These are phyloP conservation scores for Plutomurus gul DNA, from an alignment of 1,140 invertebrate species.

Conservation along the genomic window DNA sequence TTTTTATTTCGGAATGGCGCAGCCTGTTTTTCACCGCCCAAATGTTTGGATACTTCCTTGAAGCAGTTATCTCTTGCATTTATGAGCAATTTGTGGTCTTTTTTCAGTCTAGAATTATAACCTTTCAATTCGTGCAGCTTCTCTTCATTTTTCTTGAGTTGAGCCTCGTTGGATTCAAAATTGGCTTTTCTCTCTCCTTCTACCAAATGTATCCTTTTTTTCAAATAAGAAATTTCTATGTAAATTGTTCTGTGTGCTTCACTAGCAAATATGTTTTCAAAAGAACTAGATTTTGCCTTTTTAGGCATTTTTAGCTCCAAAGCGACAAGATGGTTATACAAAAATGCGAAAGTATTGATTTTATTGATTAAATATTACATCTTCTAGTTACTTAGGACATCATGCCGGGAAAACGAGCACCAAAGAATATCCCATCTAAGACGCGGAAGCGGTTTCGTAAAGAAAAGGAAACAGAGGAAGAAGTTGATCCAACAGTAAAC, in stretches of 20 bases:
- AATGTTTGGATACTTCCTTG: not conserved
- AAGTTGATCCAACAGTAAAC: not conserved
- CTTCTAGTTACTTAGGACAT: not conserved
- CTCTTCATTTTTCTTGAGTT: slow-evolving; percentile 49
- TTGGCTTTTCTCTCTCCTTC: slow-evolving; percentile 53
- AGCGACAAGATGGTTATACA: not conserved
- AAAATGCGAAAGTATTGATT: not conserved
- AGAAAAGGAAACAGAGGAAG: slow-evolving; percentile 2
- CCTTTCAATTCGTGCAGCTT: slow-evolving; percentile 36
- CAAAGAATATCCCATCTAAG: not conserved
- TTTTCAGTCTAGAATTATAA: slow-evolving; percentile 35
- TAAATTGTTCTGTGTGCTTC: slow-evolving; percentile 43
- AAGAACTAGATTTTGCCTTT: slow-evolving; percentile 31
- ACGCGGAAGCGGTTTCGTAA: not conserved
- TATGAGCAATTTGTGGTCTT: not conserved
- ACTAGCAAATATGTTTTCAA: slow-evolving; percentile 47
- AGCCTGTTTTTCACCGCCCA: slow-evolving; percentile 44
- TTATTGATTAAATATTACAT: slow-evolving; percentile 1
- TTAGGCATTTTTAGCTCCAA: slow-evolving; percentile 39
- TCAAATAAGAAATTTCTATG: slow-evolving; percentile 48
- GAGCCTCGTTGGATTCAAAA: slow-evolving; percentile 48
- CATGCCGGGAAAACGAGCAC: not conserved
- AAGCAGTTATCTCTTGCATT: slow-evolving; percentile 32
- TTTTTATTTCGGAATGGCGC: slow-evolving; percentile 44
- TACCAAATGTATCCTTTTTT: slow-evolving; percentile 49